Evolutionary conservation across 30 jellyfish, hydroid and myxozoan genomes (phyloP), one percentile per base, ranked within the genome.

Genomic region (Nemopilema nomurai): DNA sequence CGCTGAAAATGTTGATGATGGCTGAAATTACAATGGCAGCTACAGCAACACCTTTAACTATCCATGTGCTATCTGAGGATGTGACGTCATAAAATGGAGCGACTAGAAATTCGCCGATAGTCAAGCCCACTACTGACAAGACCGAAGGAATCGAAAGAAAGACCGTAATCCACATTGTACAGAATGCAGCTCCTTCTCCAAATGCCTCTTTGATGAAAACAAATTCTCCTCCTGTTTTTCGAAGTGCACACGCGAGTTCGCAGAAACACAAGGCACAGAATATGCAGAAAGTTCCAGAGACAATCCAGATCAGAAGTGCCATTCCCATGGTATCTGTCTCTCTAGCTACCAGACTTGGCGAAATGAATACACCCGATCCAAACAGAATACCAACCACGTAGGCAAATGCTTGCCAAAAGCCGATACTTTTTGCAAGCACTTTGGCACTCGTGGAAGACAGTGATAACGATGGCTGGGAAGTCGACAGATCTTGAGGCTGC

Each of bases 191-290:
- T n/a, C 27, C 67, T 17, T 74, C 71, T 3, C 93, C 93, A 51
- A 49, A 84, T 16, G 87, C 87, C 41, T 84, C 87, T 32, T 62
- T 65, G 16, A 71, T 72, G 82, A 30, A 73, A 19, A 75, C 49
- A 23, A 71, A 84, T 29, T 75, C 87, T 1, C 93, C 93, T 62
- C 93, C 93, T 13, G 93, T 67, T 31, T 73, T 84, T 52, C 31
- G n/a, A 41, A 49, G 18, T 80, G 76, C 76, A 6, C 74, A 29
- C 13, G 93, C 84, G 4, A 84, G 57, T 74, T 84, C 93, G 75
- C 93, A 84, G 26, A 57, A 73, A 66, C 93, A 85, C 26, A 85
- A 26, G 8, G 94, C 88, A 19, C 94, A 88, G 67, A 85, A 68
- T 16, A 74, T 18, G 62, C 84, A 41, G 13, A 41, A 28, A 1